Evolutionary conservation across 2,888 invertebrate genomes (phyloP).

Genomic region (Meta bourneti): DNA sequence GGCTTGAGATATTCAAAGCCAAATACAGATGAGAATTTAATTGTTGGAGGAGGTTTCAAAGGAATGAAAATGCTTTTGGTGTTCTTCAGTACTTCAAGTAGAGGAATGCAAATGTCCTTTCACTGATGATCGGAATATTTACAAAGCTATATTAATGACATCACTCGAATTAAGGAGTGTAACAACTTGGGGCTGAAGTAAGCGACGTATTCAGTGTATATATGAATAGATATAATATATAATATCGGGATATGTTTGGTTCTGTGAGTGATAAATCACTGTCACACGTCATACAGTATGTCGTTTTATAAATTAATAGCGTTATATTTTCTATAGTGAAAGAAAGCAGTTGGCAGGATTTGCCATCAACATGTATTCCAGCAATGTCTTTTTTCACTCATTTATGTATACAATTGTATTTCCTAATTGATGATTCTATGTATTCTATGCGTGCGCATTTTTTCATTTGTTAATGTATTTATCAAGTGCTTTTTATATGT

Average conservation of each 20-base stretch:
- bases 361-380: background rate
- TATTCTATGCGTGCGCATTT: no score
- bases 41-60: conserved; percentile 10
- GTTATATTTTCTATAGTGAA: background rate
- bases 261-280: background rate
- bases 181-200: background rate
- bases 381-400: background rate
- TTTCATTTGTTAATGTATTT: no score
- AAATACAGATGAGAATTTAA: conserved; percentile 29
- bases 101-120: conserved; percentile 11
- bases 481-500: no score
- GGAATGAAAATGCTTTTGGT: conserved; percentile 26
- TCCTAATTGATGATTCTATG: no score
- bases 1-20: conserved; percentile 5
- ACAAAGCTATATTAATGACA: conserved; percentile 12
- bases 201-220: background rate
- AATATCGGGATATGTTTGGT: background rate
- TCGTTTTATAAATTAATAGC: background rate
- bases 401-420: no score
- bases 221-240: background rate
- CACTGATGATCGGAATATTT: conserved; percentile 27
- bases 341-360: background rate
- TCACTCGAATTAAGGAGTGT: background rate
- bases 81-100: conserved; percentile 3
- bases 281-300: background rate